Conservation (phyloP, 2,888 invertebrate species). For the Tipula vernalis region DNA sequence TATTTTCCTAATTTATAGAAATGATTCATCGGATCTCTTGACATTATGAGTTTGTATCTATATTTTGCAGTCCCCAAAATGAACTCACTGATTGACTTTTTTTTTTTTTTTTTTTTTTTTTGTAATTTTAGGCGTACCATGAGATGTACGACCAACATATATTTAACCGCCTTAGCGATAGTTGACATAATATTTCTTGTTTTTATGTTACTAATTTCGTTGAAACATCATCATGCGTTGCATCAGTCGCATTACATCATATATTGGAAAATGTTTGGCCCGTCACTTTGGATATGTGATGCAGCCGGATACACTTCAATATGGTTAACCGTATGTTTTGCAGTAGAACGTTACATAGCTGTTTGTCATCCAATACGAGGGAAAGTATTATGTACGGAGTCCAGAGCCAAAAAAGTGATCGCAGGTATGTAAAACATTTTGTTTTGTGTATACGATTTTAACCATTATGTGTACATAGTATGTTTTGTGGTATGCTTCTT, state of each 20-base stretch:
- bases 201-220: constrained; percentile 48
- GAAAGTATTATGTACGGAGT: constrained; percentile 54
- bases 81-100: too few species aligned
- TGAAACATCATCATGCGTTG: constrained; percentile 45
- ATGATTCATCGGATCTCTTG: too few species aligned
- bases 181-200: constrained; percentile 58
- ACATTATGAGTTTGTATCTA: too few species aligned
- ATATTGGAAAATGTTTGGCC: constrained; percentile 48
- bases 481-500: neutral
- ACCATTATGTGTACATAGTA: neutral
- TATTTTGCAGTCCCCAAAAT: too few species aligned
- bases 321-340: constrained; percentile 64
- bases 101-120: constrained; percentile 11
- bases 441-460: neutral
- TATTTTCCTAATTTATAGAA: too few species aligned
- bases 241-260: constrained; percentile 38
- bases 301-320: constrained; percentile 57
- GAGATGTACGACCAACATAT: constrained; percentile 62
- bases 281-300: constrained; percentile 50
- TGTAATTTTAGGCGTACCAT: constrained; percentile 43
- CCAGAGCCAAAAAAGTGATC: constrained; percentile 53
- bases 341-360: constrained; percentile 62
- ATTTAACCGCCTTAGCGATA: constrained; percentile 57
- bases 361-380: constrained; percentile 62
- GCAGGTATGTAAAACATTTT: constrained; percentile 25